Evolutionary conservation across 2,113 vertebrate species (phyloP), one percentile per base, ranked within the genome.

Genomic region (Tenrec ecaudatus): DNA sequence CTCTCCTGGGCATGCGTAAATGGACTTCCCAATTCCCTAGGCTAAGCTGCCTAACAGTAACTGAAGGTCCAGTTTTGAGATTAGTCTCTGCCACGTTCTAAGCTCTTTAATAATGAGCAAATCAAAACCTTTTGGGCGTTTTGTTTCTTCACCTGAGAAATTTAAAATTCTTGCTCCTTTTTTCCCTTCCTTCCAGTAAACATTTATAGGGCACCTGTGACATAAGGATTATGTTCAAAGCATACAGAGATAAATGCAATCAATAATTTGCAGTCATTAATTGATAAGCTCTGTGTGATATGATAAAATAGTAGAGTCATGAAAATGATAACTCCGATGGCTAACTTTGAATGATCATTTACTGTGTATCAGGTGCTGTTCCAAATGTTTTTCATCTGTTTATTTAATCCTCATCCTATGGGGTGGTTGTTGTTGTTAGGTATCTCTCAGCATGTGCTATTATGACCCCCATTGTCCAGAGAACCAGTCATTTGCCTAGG

Each of bases 91-190:
- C 80, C 62, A 75, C 29, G 62, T 90, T 15, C 9, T 68, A 64
- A 78, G 31, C 77, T 58, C 7, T 80, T 90, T n/a, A 17, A 57
- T 12, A 43, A 25, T 27, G 78, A 92, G 47, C 38, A 86, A 40
- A 43, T 62, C n/a, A 62, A 12, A n/a, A 29, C 19, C 22, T 87
- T n/a, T 66, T 16, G 38, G 20, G 62, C 19, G 85, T 88, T 93
- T 92, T 95, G 33, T 92, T 88, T 68, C 29, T 94, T 75, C 19
- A 53, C 27, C 36, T 77, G 38, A 47, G 27, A 77, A 29, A 77
- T 77, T 8, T 29, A 43, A 76, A 38, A 76, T 76, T 40, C 73
- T 20, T 77, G 27, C 12, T 20, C 3, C 23, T 15, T 40, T 11
- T 29, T 77, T 77, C 33, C 22, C 36, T 76, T 40, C 23, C 40